phyloP scores from a whole-genome alignment of 2,113 vertebrate species.

The Artemisiospiza belli region DNA sequence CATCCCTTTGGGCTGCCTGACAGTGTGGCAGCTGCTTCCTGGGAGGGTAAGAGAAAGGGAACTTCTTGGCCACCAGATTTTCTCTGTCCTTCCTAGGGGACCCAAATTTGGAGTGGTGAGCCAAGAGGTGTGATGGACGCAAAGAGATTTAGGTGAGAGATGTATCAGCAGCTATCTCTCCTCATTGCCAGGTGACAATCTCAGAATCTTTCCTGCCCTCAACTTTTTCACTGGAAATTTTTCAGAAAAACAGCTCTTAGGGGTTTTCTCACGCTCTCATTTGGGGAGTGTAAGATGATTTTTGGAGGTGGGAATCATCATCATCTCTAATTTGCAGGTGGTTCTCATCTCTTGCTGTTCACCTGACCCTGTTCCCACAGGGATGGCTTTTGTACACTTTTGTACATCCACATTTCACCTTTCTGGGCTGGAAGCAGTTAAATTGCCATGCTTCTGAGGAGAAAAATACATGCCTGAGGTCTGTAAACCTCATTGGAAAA shows the following conservation, averaged over 20 bases:
- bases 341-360: background rate
- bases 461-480: background rate
- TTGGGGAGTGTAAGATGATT: background rate
- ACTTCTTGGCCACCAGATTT: background rate
- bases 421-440: background rate
- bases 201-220: background rate
- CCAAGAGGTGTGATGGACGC: background rate
- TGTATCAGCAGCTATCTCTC: background rate
- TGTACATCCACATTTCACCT: background rate
- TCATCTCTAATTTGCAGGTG: background rate
- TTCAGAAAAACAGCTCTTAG: background rate
- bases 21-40: background rate
- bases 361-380: background rate
- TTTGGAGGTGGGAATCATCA: background rate
- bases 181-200: background rate
- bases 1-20: background rate
- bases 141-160: background rate
- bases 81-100: background rate
- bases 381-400: background rate
- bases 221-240: background rate
- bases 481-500: slow-evolving; percentile 48
- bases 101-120: background rate
- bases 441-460: background rate
- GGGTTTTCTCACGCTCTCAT: background rate
- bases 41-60: background rate